phyloP scores from a whole-genome alignment of 2,113 vertebrate genomes.

The Oriolus oriolus region DNA sequence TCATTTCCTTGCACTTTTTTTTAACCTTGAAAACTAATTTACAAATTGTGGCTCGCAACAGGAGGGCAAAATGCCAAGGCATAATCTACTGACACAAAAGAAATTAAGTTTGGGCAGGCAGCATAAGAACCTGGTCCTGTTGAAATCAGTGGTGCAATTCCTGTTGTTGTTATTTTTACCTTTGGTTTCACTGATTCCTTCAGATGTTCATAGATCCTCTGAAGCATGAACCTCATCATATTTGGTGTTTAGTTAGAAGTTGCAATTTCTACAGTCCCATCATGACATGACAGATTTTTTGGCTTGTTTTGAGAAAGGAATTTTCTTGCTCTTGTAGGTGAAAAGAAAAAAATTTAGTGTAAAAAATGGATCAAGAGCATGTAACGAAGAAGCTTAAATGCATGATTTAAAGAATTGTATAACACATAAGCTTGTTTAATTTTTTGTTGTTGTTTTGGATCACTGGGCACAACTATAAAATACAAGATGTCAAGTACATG shows the following conservation, averaged over 20 bases:
- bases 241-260: not conserved
- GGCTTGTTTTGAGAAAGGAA: not conserved
- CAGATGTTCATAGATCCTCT: not conserved
- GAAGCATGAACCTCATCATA: not conserved
- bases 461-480: not conserved
- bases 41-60: not conserved
- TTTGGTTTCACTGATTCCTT: not conserved
- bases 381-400: not conserved
- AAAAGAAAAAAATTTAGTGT: not conserved
- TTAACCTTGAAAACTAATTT: constrained; percentile 18
- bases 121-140: not conserved
- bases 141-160: not conserved
- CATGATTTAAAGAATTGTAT: fast-evolving
- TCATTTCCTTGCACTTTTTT: not conserved
- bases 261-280: not conserved
- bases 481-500: not conserved
- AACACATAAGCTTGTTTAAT: not conserved
- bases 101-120: not conserved
- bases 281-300: not conserved
- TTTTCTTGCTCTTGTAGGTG: not conserved
- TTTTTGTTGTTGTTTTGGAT: not conserved
- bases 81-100: not conserved
- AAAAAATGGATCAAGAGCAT: not conserved
- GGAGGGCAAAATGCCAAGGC: not conserved
- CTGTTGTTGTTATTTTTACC: not conserved